Evolutionary conservation across 2,888 invertebrate genomes (phyloP).

Genomic region (Lutraria lutraria): DNA sequence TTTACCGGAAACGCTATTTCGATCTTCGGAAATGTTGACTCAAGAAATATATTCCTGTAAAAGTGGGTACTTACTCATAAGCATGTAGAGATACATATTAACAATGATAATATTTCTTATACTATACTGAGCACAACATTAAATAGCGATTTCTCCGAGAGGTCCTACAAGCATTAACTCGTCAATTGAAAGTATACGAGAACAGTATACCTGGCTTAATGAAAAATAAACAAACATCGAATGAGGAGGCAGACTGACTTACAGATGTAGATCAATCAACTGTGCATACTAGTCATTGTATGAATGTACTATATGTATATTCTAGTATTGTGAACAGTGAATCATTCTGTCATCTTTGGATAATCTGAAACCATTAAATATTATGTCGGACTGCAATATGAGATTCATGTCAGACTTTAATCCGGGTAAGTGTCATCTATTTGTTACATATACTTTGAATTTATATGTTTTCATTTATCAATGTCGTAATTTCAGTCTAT

Average conservation of each 20-base stretch:
- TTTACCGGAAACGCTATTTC: not conserved
- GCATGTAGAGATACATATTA: not conserved
- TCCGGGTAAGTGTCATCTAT: no score
- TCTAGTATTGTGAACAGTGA: not conserved
- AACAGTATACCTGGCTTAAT: not conserved
- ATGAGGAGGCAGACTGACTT: not conserved
- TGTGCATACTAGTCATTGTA: not conserved
- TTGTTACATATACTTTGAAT: no score
- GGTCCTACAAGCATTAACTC: not conserved
- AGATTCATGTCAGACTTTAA: not conserved
- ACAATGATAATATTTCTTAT: not conserved
- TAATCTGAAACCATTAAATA: not conserved
- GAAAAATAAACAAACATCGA: constrained; percentile 1
- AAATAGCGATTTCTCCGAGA: constrained; percentile 3
- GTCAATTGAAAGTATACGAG: not conserved
- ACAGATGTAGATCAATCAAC: not conserved
- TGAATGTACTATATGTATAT: not conserved
- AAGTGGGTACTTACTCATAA: not conserved
- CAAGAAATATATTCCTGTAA: not conserved
- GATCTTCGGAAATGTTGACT: not conserved
- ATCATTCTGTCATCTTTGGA: not conserved
- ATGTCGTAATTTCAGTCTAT: no score
- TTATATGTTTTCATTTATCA: no score
- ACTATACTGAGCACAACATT: not conserved
- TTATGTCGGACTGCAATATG: not conserved